Evolutionary conservation across 2,113 vertebrate species (phyloP).

Genomic region (Hydrolagus affinis): DNA sequence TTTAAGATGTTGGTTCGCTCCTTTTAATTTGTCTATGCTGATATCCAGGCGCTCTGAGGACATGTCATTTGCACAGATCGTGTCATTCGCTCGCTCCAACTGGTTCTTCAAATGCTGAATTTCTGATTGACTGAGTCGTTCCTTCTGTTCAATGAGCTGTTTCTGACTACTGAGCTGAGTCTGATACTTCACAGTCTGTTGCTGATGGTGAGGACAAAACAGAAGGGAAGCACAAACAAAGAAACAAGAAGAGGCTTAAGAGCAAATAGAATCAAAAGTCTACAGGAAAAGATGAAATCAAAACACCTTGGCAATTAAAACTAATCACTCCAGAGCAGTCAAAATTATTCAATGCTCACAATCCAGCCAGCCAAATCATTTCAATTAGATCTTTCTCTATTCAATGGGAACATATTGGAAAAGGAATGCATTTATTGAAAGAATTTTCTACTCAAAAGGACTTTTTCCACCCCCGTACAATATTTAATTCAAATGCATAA

Average conservation of each 20-base stretch:
- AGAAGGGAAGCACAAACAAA: slow-evolving; percentile 16
- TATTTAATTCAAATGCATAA: background rate
- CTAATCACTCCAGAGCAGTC: background rate
- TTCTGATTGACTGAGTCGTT: slow-evolving; percentile 59
- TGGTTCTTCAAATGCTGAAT: slow-evolving; percentile 61
- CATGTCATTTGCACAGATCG: slow-evolving; percentile 65
- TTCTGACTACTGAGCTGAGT: slow-evolving; percentile 52
- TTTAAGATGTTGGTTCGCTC: slow-evolving; percentile 46
- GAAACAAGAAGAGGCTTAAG: background rate
- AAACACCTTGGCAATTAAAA: slow-evolving; percentile 6
- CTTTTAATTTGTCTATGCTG: slow-evolving; percentile 51
- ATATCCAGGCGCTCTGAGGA: slow-evolving; percentile 68
- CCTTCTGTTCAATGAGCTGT: slow-evolving; percentile 60
- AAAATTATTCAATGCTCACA: background rate
- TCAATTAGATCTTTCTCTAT: background rate
- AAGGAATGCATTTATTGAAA: background rate
- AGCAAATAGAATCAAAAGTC: background rate
- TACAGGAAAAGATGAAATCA: background rate
- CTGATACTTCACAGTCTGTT: slow-evolving; percentile 45
- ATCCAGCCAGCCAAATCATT: background rate
- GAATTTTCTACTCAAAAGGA: background rate
- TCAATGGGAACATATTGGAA: background rate
- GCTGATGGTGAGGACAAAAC: background rate
- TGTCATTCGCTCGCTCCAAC: slow-evolving; percentile 65
- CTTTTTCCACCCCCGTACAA: background rate